phyloP scores from a whole-genome alignment of 2,888 invertebrate species.

The Drosophila kuntzei region DNA sequence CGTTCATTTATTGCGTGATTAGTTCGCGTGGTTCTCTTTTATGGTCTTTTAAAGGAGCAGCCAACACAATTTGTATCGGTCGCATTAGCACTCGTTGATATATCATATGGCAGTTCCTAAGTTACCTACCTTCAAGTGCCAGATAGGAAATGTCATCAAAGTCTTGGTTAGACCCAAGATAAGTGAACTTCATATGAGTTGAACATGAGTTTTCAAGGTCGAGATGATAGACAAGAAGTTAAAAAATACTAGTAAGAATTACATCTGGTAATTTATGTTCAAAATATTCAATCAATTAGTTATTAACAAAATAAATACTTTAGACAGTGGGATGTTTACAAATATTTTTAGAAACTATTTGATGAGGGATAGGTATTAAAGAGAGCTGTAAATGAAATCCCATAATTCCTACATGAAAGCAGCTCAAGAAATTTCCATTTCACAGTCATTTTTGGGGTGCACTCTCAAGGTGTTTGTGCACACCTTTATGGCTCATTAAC shows the following conservation, averaged over 20 bases:
- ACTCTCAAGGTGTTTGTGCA: slow-evolving; percentile 45
- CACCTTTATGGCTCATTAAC: slow-evolving; percentile 81
- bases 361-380: not conserved
- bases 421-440: slow-evolving; percentile 8
- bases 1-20: slow-evolving; percentile 80
- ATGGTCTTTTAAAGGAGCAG: slow-evolving; percentile 52
- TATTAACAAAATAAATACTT: too few relatives aligned
- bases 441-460: slow-evolving; percentile 11
- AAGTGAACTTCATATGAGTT: not conserved
- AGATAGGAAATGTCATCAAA: slow-evolving; percentile 8
- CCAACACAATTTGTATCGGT: slow-evolving; percentile 62
- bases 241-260: too few relatives aligned
- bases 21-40: slow-evolving; percentile 66
- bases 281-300: too few relatives aligned
- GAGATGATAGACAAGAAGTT: too few relatives aligned
- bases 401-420: not conserved
- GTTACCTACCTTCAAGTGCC: not conserved
- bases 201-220: not conserved
- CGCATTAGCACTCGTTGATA: slow-evolving; percentile 64
- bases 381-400: not conserved
- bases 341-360: not conserved
- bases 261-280: too few relatives aligned
- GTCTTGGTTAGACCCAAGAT: not conserved
- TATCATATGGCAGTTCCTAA: slow-evolving; percentile 33
- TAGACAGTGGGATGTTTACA: not conserved